Evolutionary conservation across 2,888 invertebrate species (phyloP).

Genomic region (Colletes collaris): DNA sequence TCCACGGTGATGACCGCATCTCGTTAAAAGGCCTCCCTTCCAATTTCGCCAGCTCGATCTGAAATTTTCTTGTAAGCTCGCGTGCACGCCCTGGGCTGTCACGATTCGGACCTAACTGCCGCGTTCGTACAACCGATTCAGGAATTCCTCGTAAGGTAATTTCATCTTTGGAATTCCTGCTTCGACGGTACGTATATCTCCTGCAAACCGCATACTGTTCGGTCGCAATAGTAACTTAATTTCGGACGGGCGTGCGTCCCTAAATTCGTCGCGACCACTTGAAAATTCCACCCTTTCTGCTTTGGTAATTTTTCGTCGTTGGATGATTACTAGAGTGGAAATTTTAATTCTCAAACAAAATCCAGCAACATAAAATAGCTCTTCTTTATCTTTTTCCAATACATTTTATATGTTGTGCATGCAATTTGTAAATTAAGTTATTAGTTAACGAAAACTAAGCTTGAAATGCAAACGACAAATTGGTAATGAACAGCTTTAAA

Average conservation of each 20-base stretch:
- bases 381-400: no score
- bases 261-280: neutral
- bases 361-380: no score
- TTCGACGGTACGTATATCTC: slow-evolving; percentile 71
- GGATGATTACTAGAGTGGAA: no score
- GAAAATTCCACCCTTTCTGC: no score
- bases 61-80: slow-evolving; percentile 82
- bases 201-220: slow-evolving; percentile 37
- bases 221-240: slow-evolving; percentile 52
- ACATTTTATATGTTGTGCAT: no score
- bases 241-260: slow-evolving; percentile 33
- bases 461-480: no score
- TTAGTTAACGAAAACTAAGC: no score
- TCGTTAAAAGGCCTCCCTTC: slow-evolving; percentile 78
- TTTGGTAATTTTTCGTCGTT: no score
- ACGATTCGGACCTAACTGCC: slow-evolving; percentile 81
- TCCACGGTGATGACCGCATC: slow-evolving; percentile 74
- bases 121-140: slow-evolving; percentile 81
- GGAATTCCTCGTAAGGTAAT: slow-evolving; percentile 81
- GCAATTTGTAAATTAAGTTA: no score
- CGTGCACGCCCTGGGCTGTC: slow-evolving; percentile 83
- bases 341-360: no score
- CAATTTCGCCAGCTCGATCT: slow-evolving; percentile 82
- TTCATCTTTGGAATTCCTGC: slow-evolving; percentile 80
- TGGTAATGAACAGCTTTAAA: no score